Percentiles rank a stretch among this genome's conserved stretches.
Evolutionary conservation across 2,888 invertebrate species (phyloP).

Genomic region (Andrena bicolor): DNA sequence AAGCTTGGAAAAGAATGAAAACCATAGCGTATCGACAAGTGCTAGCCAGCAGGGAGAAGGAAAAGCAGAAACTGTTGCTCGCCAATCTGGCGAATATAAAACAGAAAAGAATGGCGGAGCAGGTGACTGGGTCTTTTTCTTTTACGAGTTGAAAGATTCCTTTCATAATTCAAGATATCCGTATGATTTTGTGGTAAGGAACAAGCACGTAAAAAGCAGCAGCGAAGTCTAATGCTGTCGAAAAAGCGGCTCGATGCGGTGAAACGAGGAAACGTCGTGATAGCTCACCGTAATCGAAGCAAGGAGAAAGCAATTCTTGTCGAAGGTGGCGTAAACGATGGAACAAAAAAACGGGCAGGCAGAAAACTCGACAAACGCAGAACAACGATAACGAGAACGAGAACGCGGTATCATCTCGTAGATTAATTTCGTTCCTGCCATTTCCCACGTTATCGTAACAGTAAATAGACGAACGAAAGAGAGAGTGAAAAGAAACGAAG

Average conservation of each 20-base stretch:
- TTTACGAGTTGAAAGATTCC: neutral
- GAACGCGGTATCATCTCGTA: constrained; percentile 41
- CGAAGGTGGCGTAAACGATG: constrained; percentile 56
- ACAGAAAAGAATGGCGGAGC: constrained; percentile 47
- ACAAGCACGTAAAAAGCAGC: constrained; percentile 26
- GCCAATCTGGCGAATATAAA: constrained; percentile 51
- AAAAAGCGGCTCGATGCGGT: constrained; percentile 32
- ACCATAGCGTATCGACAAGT: constrained; percentile 50
- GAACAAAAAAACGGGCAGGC: constrained; percentile 48
- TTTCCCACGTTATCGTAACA: neutral
- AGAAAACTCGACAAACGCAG: constrained; percentile 31
- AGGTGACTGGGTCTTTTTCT: constrained; percentile 43
- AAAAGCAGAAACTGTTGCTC: constrained; percentile 46
- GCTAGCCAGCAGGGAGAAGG: constrained; percentile 49
- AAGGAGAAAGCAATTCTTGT: constrained; percentile 42
- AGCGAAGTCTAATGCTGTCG: constrained; percentile 13
- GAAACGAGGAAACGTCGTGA: constrained; percentile 4
- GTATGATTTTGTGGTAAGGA: neutral
- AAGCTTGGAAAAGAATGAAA: constrained; percentile 70
- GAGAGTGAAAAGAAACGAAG: neutral
- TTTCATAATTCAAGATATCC: neutral
- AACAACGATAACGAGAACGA: constrained; percentile 19
- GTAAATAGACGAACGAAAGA: neutral
- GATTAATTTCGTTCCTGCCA: neutral
- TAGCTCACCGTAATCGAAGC: constrained; percentile 28